These are phyloP conservation scores for Dicranocentrus wangi DNA, from an alignment of 2,888 invertebrate species.

Conservation along the genomic window DNA sequence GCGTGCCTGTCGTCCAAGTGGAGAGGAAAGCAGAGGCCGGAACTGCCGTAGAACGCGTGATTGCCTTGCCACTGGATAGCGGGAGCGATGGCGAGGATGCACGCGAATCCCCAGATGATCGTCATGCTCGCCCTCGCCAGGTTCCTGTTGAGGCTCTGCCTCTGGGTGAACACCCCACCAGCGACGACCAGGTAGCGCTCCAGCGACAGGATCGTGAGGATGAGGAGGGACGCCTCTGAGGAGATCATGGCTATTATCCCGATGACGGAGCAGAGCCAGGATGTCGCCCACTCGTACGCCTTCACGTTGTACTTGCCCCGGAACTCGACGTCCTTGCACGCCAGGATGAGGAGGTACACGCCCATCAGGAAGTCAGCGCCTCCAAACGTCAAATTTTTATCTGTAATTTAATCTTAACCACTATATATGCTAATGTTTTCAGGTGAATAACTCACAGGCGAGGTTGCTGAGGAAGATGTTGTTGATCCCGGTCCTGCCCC, in stretches of 20 bases:
- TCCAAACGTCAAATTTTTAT: conserved; percentile 70
- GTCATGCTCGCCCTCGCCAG: conserved; percentile 77
- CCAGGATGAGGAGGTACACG: conserved; percentile 80
- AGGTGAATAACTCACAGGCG: conserved; percentile 75
- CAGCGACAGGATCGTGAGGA: conserved; percentile 82
- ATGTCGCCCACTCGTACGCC: conserved; percentile 80
- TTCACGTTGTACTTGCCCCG: conserved; percentile 79
- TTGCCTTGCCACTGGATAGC: conserved; percentile 79
- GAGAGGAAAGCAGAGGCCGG: conserved; percentile 82
- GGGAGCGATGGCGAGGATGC: conserved; percentile 80
- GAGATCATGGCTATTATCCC: conserved; percentile 82
- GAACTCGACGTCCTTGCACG: conserved; percentile 79
- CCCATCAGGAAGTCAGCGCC: conserved; percentile 83
- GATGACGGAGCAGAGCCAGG: conserved; percentile 80
- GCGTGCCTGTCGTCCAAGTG: conserved; percentile 82
- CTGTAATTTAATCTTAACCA: background rate
- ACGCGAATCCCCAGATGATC: conserved; percentile 80
- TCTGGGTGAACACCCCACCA: conserved; percentile 79
- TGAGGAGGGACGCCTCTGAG: conserved; percentile 82
- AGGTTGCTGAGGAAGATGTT: conserved; percentile 77
- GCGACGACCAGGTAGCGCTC: conserved; percentile 81
- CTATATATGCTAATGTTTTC: too few species aligned
- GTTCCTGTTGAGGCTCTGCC: conserved; percentile 78
- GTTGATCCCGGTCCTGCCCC: conserved; percentile 72
- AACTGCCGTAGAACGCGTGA: conserved; percentile 80